Percentiles rank a stretch among this genome's conserved stretches.
phyloP scores from a whole-genome alignment of 2,113 vertebrate species.

The Heterotilapia buettikoferi region DNA sequence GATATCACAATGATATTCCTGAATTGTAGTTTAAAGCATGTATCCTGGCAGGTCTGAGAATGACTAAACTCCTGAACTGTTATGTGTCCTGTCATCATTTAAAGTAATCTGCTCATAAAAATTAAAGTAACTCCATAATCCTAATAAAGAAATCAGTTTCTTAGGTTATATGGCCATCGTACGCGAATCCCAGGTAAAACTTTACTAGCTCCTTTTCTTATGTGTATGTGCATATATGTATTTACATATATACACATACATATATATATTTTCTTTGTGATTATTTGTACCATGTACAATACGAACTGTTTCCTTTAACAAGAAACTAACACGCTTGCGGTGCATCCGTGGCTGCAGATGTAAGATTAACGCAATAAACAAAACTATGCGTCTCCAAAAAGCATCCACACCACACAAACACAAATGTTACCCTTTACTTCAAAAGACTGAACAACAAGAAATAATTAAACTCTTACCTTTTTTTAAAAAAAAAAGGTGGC shows the following conservation, averaged over 20 bases:
- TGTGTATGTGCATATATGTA: not conserved
- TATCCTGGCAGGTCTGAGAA: not conserved
- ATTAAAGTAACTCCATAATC: not conserved
- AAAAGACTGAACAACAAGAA: too few species aligned
- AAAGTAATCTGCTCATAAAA: not conserved
- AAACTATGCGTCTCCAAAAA: not conserved
- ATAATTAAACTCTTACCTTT: not conserved
- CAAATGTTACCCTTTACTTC: rapidly evolving
- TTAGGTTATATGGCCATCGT: not conserved
- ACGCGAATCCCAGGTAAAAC: not conserved
- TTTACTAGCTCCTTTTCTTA: not conserved
- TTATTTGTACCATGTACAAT: not conserved
- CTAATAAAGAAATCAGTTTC: not conserved
- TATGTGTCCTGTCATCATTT: not conserved
- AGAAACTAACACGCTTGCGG: not conserved
- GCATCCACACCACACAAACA: not conserved
- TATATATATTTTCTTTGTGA: rapidly evolving
- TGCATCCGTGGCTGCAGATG: not conserved
- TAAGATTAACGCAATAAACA: not conserved
- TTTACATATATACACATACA: not conserved
- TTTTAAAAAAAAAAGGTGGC: not conserved
- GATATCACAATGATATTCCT: not conserved
- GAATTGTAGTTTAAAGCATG: not conserved
- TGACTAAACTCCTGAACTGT: not conserved
- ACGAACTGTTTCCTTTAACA: not conserved